Evolutionary conservation across 2,888 invertebrate genomes (phyloP), one percentile per base, ranked within the genome.

Genomic region (Bellardia bayeri): DNA sequence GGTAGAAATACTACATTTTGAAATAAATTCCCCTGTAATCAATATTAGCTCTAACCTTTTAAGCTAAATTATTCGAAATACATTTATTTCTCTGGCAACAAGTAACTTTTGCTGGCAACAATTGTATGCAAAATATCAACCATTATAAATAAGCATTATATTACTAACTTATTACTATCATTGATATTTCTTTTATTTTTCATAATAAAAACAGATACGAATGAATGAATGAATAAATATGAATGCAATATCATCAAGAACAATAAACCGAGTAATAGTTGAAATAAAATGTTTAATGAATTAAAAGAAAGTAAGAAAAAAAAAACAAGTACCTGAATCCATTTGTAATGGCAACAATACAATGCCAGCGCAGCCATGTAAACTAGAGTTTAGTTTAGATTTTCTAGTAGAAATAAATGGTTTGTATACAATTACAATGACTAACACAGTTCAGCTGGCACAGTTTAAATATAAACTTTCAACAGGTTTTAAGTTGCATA

Each of bases 251-350:
- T 72, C 66, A 72, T 45, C 54, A 61, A 69, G 69, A 61, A 85
- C 85, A 85, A 80, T 80, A 75, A 69, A 76, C 68, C 80, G 69
- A 69, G 75, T 85, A 80, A 75, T 80, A 75, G 75, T 83, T 69
- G 54, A 54, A 80, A 80, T 63, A 75, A 69, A 85, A 85, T 64
- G 54, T 85, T 80, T 75, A 85, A 80, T 80, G 85, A 69, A 85
- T 80, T 80, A 79, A 72, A 71, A 79, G 54, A 66, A 54, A 30
- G 37, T 7, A 8, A 58, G 40, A 40, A 63, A 40, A 3, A 13
- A 16, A 13, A 7, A 63, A 45, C 5, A 7, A 33, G 37, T 14
- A 54, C n/a, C n/a, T 61, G 69, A 33, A 75, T 69, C 63, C 13
- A 64, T 71, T 54, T 74, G 9, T 9, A 56, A 71, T 45, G 11